Evolutionary conservation across 2,113 vertebrate genomes (phyloP), one percentile per base, ranked within the genome.

Genomic region (Pimephales promelas): DNA sequence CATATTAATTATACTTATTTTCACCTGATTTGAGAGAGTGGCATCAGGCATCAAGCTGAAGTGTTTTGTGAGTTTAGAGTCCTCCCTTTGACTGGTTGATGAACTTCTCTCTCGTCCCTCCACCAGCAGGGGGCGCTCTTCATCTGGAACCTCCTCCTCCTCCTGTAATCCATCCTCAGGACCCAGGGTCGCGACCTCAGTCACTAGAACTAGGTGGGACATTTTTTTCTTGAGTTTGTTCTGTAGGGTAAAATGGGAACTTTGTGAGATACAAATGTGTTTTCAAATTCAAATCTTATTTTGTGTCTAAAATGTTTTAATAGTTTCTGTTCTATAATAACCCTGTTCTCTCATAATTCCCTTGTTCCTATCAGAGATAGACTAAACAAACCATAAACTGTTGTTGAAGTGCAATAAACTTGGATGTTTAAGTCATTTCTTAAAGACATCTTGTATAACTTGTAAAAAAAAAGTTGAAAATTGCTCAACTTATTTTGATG

Each of bases 11-110:
- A 16, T 45, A 7, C 20, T 52, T 18, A 71, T n/a, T 88, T 70
- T 72, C 34, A 94, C 94, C 93, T 94, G 91, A 82, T 87, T 71
- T 81, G 93, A 62, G 62, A 92, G n/a, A 0, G 82, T 83, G 9
- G 64, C 61, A 6, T 92, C 90, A n/a, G 94, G 94, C 66, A 93
- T 9, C 11, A 95, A 90, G 86, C 89, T 94, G 88, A 88, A 89
- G 89, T 59, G 92, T 64, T 84, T 81, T 10, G 90, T 91, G 86
- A 92, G 54, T 80, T 89, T 89, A n/a, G 88, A 7, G 10, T 83
- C 92, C 54, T 86, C 87, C 56, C 13, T 66, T 75, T 86, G 90
- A 83, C 31, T 87, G 26, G 71, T 34, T 13, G 89, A 3, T 34
- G 72, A 26, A 81, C 72, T 88, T 82, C 70, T 28, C 14, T 16